These are phyloP conservation scores for Glomeris maerens DNA, from an alignment of 1,140 invertebrate species.

Conservation along the genomic window DNA sequence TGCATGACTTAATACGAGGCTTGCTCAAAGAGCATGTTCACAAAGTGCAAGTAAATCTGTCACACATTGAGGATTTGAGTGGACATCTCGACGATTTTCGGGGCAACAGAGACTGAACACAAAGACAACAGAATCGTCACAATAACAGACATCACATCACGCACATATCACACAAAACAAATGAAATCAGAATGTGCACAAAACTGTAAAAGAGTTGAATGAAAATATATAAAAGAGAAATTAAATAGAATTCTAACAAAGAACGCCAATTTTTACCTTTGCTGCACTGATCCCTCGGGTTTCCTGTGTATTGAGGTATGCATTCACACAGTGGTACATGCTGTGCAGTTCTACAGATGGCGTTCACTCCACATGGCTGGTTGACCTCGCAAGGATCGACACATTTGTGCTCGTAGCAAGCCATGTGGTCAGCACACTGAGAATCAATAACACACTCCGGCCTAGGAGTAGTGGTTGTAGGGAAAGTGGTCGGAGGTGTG, in stretches of 20 bases:
- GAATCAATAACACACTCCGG: constrained; percentile 61
- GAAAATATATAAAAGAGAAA: no score
- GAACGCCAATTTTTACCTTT: constrained; percentile 11
- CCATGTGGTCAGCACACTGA: constrained; percentile 55
- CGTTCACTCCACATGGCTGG: constrained; percentile 37
- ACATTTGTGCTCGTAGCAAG: constrained; percentile 43
- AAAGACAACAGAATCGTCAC: no score
- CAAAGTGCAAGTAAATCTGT: no score
- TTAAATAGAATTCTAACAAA: neutral
- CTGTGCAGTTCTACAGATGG: constrained; percentile 19
- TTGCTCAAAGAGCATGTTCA: no score
- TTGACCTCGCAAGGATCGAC: constrained; percentile 39
- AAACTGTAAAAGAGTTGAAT: no score
- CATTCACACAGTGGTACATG: constrained; percentile 21
- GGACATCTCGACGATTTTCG: no score
- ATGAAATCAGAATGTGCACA: no score
- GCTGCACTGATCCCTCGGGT: constrained; percentile 16
- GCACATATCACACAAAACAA: no score
- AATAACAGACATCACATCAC: no score
- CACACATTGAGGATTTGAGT: no score
- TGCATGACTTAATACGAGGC: no score
- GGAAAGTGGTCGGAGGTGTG: neutral
- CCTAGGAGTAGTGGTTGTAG: constrained; percentile 28
- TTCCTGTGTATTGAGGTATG: constrained; percentile 18
- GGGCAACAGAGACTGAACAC: no score